Percentiles rank a stretch among this genome's conserved stretches.
These are phyloP conservation scores for Amphiprion ocellaris DNA, from an alignment of 2,113 vertebrate genomes.

Conservation along the genomic window DNA sequence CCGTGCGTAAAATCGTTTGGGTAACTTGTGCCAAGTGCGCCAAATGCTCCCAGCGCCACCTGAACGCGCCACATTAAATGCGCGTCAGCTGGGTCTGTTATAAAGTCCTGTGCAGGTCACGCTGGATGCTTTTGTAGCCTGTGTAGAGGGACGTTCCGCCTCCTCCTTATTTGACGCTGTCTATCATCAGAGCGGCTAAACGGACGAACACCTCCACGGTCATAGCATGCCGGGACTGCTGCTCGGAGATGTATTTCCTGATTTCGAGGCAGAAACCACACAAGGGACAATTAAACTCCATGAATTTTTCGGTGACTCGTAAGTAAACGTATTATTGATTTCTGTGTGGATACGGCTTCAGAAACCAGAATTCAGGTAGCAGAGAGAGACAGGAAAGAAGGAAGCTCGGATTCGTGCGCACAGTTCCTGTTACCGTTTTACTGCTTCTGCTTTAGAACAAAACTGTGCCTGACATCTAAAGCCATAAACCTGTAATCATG, in stretches of 20 bases:
- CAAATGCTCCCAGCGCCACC: neutral
- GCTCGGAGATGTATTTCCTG: conserved; percentile 90
- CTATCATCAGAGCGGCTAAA: conserved; percentile 10
- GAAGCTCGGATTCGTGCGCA: no score
- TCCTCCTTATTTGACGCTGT: neutral
- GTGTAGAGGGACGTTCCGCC: conserved; percentile 6
- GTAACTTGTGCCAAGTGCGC: neutral
- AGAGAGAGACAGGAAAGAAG: no score
- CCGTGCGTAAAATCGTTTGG: neutral
- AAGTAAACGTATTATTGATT: conserved; percentile 71
- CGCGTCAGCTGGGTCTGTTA: neutral
- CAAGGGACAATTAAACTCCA: conserved; percentile 88
- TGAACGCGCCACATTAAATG: neutral
- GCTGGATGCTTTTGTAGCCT: neutral
- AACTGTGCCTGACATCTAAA: neutral
- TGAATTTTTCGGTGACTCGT: conserved; percentile 91
- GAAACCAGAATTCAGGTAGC: neutral
- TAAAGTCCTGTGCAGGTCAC: neutral
- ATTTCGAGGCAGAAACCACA: conserved; percentile 93
- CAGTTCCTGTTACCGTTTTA: conserved; percentile 43
- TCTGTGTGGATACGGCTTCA: neutral
- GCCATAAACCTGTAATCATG: neutral
- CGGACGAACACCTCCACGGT: neutral
- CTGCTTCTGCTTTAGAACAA: conserved; percentile 47
- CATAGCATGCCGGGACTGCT: conserved; percentile 88